Base-by-base conservation (phyloP, 2,113 vertebrate species). In the Pangasianodon hypophthalmus region DNA sequence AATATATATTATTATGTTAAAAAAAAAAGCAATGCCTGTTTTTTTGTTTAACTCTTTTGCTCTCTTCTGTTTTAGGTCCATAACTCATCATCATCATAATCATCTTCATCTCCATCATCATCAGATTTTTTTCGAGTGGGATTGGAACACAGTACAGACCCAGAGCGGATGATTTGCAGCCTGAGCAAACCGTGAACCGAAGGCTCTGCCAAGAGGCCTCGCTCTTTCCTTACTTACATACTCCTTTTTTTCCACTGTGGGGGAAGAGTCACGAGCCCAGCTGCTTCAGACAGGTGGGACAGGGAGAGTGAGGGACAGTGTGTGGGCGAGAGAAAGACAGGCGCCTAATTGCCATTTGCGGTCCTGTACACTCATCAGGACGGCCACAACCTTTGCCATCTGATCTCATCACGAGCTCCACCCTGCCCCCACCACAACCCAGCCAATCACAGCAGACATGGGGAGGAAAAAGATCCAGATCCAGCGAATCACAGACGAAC, bases 391-490 rank as follows among this genome's bases (percentile, higher is more conserved):
- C 88, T 91, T 86, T 88, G 88, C 86, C 80, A 80, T 88, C 79
- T 87, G 84, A 89, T 89, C 90, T 86, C 56, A 90, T 60, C 88
- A 89, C 84, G 37, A 77, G 81, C 92, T 84, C 89, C 91, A 87
- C 89, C 87, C 88, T 89, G 87, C 58, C 90, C 88, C 88, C 84
- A 90, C 84, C 89, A 88, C 91, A 80, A 90, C 82, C 79, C 89
- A 64, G 85, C 88, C 88, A 91, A 90, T 87, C 85, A 91, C 85
- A 89, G 90, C 92, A 91, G 92, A 95, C 94, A 99, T 99, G 98
- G 98, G 98, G 94, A 97, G 98, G 89, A 99, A 99, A 97, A 99
- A 99, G 97, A 99, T 99, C 93, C 98, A 99, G 96, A 99, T 99
- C 93, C 98, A 99, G 94, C 95, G 98, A 96, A 99, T 99, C 96